Percentiles rank a stretch among this genome's conserved stretches.
Evolutionary conservation across 2,797 vertebrate species (phyloP).

Genomic region (Phataginus tricuspis): DNA sequence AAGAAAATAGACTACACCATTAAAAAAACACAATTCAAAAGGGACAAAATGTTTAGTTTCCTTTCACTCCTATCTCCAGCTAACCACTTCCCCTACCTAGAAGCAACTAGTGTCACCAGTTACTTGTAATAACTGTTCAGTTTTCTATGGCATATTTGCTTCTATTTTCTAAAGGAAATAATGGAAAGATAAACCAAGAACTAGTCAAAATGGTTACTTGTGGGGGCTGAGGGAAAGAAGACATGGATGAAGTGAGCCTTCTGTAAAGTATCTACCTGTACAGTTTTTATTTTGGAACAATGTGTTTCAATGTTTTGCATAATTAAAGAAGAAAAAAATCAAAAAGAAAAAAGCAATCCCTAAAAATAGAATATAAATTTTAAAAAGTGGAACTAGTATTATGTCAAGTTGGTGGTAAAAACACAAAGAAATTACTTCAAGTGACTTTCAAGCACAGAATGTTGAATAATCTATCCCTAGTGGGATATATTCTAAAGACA

Average conservation of each 20-base stretch:
- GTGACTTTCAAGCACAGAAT: neutral
- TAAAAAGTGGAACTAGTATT: neutral
- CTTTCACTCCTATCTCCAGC: neutral
- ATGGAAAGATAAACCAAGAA: neutral
- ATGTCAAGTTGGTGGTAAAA: neutral
- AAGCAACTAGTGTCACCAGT: neutral
- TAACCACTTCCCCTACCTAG: neutral
- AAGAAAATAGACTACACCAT: neutral
- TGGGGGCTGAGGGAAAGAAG: no score
- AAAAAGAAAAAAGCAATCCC: neutral
- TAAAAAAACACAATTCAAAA: neutral
- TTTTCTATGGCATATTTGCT: neutral
- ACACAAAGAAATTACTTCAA: neutral
- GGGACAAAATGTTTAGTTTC: neutral
- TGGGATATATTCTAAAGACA: neutral
- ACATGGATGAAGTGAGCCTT: neutral
- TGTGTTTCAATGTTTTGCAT: neutral
- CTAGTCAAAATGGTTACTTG: neutral
- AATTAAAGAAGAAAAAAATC: neutral
- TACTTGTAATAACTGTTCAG: neutral
- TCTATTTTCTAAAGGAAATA: conserved; percentile 13
- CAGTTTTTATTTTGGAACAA: neutral
- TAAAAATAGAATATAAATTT: neutral
- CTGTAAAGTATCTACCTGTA: neutral
- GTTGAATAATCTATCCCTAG: neutral